Conservation (phyloP, 2,888 invertebrate genomes). For the Amiota mariae region DNA sequence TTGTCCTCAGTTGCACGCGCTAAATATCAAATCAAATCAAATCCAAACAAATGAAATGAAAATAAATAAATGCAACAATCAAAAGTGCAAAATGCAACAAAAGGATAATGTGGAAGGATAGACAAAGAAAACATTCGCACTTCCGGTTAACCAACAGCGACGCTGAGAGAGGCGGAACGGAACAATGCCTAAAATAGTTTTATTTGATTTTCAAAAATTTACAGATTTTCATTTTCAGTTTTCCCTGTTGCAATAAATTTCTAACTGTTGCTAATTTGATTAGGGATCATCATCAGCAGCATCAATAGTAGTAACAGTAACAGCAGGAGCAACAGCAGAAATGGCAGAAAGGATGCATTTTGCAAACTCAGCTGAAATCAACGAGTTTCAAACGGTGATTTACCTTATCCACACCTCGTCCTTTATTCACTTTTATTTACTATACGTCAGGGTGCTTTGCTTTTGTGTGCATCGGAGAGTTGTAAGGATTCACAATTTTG, state of each 20-base stretch:
- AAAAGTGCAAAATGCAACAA: conserved; percentile 17
- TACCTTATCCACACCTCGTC: conserved; percentile 17
- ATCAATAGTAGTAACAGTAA: conserved; percentile 39
- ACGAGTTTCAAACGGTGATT: conserved; percentile 14
- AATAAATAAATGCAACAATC: conserved; percentile 26
- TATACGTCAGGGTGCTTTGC: too few relatives aligned
- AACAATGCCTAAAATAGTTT: conserved; percentile 18
- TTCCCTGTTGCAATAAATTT: conserved; percentile 18
- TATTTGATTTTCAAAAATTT: conserved; percentile 21
- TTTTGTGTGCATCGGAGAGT: not conserved
- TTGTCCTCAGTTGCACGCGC: not conserved
- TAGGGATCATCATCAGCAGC: conserved; percentile 52
- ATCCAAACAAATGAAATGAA: conserved; percentile 15
- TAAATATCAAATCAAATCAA: not conserved
- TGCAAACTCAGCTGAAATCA: conserved; percentile 23
- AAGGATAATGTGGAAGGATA: conserved; percentile 8
- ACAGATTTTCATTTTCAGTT: not conserved
- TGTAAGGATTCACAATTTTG: conserved; percentile 28
- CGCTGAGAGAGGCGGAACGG: too few relatives aligned
- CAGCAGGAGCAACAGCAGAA: conserved; percentile 6
- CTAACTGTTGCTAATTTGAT: conserved; percentile 71
- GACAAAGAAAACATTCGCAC: conserved; percentile 14
- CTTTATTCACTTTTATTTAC: not conserved
- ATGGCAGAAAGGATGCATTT: not conserved
- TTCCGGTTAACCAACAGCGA: conserved; percentile 11